Evolutionary conservation across 2,113 vertebrate species (phyloP).

Genomic region (Mesitornis unicolor): DNA sequence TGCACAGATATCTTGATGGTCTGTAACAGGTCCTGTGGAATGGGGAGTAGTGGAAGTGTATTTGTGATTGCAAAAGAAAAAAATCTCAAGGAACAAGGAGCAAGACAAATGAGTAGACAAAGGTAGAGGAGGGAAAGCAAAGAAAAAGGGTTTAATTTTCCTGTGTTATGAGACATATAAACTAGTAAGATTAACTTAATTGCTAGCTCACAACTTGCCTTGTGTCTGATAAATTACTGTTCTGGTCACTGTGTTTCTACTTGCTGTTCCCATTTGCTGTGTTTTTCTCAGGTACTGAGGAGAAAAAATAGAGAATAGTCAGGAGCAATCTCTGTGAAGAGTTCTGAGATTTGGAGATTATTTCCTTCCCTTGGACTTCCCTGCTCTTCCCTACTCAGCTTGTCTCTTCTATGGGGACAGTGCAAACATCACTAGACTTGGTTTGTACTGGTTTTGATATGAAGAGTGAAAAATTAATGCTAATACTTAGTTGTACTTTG

Average conservation of each 20-base stretch:
- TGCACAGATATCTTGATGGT: slow-evolving; percentile 34
- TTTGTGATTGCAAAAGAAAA: background rate
- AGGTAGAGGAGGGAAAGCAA: background rate
- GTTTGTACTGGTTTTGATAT: background rate
- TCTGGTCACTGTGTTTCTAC: background rate
- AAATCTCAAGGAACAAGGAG: background rate
- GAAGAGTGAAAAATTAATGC: background rate
- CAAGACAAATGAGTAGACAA: background rate
- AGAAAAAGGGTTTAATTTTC: background rate
- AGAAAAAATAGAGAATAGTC: background rate
- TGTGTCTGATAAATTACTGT: background rate
- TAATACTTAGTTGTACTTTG: background rate
- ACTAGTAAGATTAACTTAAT: background rate
- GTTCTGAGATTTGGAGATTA: background rate
- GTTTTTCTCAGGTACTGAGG: background rate
- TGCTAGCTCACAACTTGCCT: background rate
- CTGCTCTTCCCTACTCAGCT: background rate
- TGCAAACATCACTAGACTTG: background rate
- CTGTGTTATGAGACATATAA: background rate
- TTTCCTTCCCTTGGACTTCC: background rate
- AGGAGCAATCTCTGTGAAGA: background rate
- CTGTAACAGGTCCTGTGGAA: background rate
- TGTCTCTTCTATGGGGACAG: background rate
- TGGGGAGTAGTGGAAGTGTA: background rate
- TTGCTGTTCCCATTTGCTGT: background rate